phyloP scores from a whole-genome alignment of 2,113 vertebrate genomes.

The Arvicanthis niloticus region DNA sequence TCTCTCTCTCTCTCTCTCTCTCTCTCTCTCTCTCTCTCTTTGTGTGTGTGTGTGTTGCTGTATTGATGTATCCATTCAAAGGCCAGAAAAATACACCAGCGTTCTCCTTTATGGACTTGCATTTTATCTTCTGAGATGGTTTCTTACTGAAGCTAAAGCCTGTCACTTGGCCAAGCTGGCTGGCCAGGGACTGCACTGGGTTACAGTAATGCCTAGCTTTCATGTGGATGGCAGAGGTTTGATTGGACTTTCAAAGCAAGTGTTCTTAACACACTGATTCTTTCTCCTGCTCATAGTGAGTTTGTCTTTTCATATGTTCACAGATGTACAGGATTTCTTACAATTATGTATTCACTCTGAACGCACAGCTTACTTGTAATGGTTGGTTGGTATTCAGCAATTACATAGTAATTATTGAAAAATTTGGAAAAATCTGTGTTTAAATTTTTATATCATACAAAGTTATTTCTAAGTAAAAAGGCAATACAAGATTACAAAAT shows the following conservation, averaged over 20 bases:
- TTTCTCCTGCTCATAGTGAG: no score
- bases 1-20: background rate
- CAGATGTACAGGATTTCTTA: background rate
- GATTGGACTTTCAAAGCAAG: background rate
- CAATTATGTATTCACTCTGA: background rate
- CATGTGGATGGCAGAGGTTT: background rate
- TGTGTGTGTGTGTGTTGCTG: background rate
- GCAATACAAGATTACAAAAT: background rate
- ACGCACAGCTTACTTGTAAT: background rate
- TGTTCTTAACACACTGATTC: background rate
- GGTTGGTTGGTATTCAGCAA: slow-evolving; percentile 1
- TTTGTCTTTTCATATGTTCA: background rate
- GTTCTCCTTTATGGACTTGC: background rate
- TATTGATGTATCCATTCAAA: background rate
- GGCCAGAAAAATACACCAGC: background rate
- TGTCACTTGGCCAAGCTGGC: background rate
- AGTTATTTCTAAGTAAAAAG: slow-evolving; percentile 2
- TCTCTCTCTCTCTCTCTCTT: background rate
- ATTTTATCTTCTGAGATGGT: background rate
- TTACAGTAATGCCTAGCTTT: background rate
- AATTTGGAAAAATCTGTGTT: background rate
- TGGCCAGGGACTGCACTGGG: background rate
- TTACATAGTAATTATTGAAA: background rate
- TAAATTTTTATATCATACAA: background rate
- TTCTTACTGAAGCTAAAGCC: background rate